phyloP scores from a whole-genome alignment of 2,113 vertebrate genomes.

The Mesembrinibis cayennensis region DNA sequence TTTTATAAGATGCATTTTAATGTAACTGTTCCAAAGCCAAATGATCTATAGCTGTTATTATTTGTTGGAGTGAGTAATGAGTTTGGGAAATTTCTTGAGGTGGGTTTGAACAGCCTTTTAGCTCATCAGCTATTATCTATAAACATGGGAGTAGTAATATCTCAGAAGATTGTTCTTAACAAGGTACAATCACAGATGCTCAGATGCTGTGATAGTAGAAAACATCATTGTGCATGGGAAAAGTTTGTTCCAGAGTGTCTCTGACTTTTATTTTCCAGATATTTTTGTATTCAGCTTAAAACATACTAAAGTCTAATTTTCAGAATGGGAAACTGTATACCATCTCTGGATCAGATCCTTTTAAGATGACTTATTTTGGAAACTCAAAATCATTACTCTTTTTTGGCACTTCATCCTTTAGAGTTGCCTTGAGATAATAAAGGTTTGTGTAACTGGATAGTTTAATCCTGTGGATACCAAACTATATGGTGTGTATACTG shows the following conservation, averaged over 20 bases:
- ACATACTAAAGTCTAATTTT: background rate
- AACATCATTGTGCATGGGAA: background rate
- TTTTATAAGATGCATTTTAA: background rate
- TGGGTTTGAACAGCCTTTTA: background rate
- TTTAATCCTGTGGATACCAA: background rate
- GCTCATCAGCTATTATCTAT: background rate
- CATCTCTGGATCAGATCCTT: background rate
- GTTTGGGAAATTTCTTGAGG: background rate
- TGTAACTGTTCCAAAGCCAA: background rate
- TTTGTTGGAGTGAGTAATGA: background rate
- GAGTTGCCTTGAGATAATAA: background rate
- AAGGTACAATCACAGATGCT: background rate
- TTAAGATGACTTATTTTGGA: background rate
- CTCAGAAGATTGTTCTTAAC: background rate
- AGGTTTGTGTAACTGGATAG: background rate
- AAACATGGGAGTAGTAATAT: background rate
- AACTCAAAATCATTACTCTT: background rate
- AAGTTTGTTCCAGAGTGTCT: background rate
- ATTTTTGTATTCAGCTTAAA: background rate
- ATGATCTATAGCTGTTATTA: background rate
- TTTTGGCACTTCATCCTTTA: background rate
- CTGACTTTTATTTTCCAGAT: background rate
- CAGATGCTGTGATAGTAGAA: background rate
- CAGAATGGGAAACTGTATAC: background rate
- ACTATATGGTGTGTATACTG: background rate